These are phyloP conservation scores for Actinernus sp. DNA, from an alignment of 92 coral and sea anemone genomes.

Conservation along the genomic window DNA sequence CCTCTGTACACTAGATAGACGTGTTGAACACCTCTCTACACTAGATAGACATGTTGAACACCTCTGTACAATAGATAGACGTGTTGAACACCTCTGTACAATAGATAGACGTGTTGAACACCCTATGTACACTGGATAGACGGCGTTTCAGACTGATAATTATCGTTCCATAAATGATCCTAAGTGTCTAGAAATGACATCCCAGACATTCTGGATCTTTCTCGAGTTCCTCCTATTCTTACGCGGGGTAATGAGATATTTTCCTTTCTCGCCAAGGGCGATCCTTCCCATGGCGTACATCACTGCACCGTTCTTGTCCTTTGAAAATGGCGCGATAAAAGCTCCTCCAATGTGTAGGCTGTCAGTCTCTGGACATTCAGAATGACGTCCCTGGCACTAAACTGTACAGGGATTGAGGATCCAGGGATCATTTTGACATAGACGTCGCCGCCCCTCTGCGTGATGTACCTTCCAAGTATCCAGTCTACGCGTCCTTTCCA, in stretches of 20 bases:
- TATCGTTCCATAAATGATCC: too few species aligned
- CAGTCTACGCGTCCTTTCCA: conserved; percentile 32
- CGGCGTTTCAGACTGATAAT: too few species aligned
- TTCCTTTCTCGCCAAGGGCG: not conserved
- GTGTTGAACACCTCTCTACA: too few species aligned
- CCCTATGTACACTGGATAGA: too few species aligned
- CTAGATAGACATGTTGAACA: too few species aligned
- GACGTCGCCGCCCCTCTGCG: conserved; percentile 11
- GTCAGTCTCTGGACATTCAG: conserved; percentile 17
- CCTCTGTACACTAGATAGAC: too few species aligned
- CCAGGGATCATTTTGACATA: conserved; percentile 21
- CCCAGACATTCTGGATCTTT: too few species aligned
- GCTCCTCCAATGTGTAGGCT: conserved; percentile 7
- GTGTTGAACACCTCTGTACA: too few species aligned
- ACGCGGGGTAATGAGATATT: conserved; percentile 36
- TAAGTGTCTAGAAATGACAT: too few species aligned
- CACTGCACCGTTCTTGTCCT: conserved; percentile 9
- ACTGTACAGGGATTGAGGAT: conserved; percentile 3
- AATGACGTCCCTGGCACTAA: conserved; percentile 22
- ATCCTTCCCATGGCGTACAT: conserved; percentile 28
- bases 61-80: too few species aligned
- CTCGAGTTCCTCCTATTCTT: too few species aligned
- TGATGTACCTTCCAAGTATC: conserved; percentile 26
- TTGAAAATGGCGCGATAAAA: conserved; percentile 26
- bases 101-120: too few species aligned